These are phyloP conservation scores for Turnix velox DNA, from an alignment of 2,113 vertebrate species.

Conservation along the genomic window DNA sequence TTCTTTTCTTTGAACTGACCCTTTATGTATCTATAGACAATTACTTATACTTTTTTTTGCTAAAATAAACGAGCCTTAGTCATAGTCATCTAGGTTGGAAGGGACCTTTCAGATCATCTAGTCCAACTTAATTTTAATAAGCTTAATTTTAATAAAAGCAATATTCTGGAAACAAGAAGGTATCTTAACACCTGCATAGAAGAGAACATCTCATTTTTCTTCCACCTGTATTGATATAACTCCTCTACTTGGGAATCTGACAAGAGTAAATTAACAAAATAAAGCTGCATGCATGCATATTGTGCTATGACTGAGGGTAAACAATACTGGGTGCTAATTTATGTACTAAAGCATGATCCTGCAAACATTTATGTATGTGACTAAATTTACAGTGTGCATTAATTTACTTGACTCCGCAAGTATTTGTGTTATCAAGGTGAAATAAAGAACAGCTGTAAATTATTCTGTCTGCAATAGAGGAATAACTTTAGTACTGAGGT, in stretches of 20 bases:
- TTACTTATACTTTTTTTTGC: neutral
- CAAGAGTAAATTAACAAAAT: neutral
- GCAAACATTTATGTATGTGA: neutral
- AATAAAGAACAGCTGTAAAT: neutral
- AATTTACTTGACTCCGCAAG: neutral
- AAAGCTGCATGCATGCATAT: neutral
- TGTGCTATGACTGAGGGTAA: neutral
- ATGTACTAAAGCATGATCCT: neutral
- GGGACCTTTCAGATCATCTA: no score
- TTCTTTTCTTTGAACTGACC: neutral
- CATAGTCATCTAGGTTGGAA: no score
- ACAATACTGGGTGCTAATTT: neutral
- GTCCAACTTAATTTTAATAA: no score
- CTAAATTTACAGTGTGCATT: neutral
- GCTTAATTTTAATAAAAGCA: neutral
- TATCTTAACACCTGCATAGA: neutral
- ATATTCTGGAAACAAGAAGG: neutral
- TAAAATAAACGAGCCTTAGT: neutral
- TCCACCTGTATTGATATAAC: neutral
- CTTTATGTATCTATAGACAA: neutral
- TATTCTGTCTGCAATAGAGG: neutral
- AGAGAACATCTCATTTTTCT: neutral
- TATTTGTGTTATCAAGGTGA: neutral
- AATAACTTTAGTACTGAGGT: neutral
- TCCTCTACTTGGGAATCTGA: neutral